Percentiles rank a stretch among this genome's conserved stretches.
Conservation (phyloP, 2,113 vertebrate genomes). For the Phaethon lepturus region DNA sequence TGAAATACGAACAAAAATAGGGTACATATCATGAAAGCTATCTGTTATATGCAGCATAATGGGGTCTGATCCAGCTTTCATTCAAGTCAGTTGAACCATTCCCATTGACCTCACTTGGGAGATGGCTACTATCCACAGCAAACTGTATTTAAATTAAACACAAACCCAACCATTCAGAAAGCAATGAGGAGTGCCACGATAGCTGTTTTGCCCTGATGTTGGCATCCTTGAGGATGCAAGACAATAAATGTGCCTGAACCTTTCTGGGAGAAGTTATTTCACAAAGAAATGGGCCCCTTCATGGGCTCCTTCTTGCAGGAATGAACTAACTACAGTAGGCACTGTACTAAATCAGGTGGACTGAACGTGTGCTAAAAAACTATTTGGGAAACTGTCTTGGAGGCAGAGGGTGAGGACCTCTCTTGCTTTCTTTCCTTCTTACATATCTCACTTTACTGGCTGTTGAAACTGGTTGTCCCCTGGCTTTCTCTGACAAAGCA, state of each 20-base stretch:
- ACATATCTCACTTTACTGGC: rapidly evolving
- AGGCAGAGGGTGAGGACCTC: not conserved
- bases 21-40: not conserved
- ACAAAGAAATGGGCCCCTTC: not conserved
- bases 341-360: not conserved
- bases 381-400: not conserved
- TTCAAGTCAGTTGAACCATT: not conserved
- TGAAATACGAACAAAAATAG: not conserved
- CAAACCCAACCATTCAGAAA: not conserved
- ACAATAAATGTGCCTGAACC: not conserved
- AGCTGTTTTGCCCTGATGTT: not conserved
- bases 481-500: not conserved
- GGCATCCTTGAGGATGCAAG: not conserved
- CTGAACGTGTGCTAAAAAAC: not conserved
- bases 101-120: not conserved
- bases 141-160: not conserved
- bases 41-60: not conserved
- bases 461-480: not conserved
- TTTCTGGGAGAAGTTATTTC: not conserved
- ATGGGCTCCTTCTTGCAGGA: not conserved
- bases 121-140: not conserved
- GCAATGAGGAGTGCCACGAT: not conserved
- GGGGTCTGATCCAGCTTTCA: not conserved
- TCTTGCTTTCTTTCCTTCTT: not conserved
- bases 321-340: not conserved